phyloP scores from a whole-genome alignment of 2,888 invertebrate genomes.

The Perdita meconis region DNA sequence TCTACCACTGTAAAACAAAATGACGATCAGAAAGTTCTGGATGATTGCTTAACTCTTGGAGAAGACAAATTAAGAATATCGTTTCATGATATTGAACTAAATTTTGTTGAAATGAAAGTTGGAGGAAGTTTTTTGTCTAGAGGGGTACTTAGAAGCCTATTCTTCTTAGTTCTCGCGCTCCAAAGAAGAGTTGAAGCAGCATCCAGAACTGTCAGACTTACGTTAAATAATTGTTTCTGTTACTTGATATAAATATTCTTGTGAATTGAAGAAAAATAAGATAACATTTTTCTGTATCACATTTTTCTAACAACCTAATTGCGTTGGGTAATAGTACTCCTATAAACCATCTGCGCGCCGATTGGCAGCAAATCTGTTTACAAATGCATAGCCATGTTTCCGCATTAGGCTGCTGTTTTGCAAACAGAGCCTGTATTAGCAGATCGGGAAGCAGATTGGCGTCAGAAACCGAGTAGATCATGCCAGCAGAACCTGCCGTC shows the following conservation, averaged over 20 bases:
- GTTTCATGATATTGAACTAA: not conserved
- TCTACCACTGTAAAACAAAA: not conserved
- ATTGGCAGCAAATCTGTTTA: too few relatives aligned
- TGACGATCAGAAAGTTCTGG: not conserved
- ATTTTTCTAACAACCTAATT: not conserved
- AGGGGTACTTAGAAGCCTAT: not conserved
- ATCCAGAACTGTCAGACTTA: not conserved
- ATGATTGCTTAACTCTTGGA: not conserved
- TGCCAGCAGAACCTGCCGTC: too few relatives aligned
- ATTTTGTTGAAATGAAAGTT: not conserved
- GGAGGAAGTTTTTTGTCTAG: not conserved
- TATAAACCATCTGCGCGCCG: too few relatives aligned
- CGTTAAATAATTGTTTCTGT: too few relatives aligned
- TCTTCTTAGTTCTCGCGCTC: not conserved
- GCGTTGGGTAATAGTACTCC: not conserved
- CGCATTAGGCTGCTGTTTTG: too few relatives aligned
- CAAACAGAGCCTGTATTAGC: too few relatives aligned
- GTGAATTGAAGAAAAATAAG: not conserved
- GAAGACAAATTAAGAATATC: constrained; percentile 4
- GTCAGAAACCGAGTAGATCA: too few relatives aligned
- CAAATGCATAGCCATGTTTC: too few relatives aligned
- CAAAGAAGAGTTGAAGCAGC: not conserved
- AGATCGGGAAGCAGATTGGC: too few relatives aligned
- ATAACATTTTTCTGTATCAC: not conserved
- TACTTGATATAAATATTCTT: not conserved